phyloP scores from a whole-genome alignment of 2,113 vertebrate species.

The Gallinago paraguaiae region DNA sequence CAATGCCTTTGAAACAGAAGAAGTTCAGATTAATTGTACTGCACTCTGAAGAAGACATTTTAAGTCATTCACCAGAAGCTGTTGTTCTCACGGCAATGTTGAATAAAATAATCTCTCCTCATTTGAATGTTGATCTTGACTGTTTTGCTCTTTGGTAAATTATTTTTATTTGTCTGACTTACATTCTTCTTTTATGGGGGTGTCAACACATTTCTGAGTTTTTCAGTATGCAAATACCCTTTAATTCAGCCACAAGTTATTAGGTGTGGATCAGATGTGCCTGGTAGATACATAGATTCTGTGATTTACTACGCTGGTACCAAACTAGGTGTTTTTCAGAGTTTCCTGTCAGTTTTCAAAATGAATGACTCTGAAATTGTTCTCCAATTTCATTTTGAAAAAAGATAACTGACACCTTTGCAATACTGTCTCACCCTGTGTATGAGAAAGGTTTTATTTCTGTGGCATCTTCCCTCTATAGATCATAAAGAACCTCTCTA shows the following conservation, averaged over 20 bases:
- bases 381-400: background rate
- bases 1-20: background rate
- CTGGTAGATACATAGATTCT: background rate
- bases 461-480: background rate
- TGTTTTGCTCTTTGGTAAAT: background rate
- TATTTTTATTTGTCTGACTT: background rate
- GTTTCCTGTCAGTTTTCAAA: background rate
- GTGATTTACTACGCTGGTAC: background rate
- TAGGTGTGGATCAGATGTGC: background rate
- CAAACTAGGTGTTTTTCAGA: background rate
- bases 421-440: background rate
- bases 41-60: background rate
- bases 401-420: background rate
- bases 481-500: background rate
- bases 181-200: background rate
- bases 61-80: background rate
- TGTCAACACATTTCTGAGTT: background rate
- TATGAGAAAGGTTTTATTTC: background rate
- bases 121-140: background rate
- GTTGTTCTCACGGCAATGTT: background rate
- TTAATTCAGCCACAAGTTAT: background rate
- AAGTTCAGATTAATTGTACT: background rate
- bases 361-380: background rate
- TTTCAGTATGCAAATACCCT: background rate
- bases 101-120: background rate